Percentiles rank a stretch among this genome's conserved stretches.
Conservation (phyloP, 2,113 vertebrate species). For the Sceloporus tristichus region DNA sequence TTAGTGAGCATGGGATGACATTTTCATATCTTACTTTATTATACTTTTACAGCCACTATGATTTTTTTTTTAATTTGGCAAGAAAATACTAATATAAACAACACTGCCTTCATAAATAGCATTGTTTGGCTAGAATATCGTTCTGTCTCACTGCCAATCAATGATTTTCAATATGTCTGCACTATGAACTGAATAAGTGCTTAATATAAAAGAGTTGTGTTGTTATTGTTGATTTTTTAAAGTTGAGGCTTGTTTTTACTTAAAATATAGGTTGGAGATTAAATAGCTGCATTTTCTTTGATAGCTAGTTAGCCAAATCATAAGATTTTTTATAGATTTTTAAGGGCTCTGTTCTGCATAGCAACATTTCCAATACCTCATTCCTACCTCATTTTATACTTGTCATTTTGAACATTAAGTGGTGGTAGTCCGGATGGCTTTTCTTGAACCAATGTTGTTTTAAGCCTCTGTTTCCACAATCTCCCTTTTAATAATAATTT, state of each 20-base stretch:
- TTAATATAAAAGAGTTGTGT: background rate
- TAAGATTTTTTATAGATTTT: slow-evolving; percentile 26
- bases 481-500: background rate
- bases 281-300: slow-evolving; percentile 23
- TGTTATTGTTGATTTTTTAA: background rate
- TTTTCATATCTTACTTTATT: background rate
- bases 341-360: slow-evolving; percentile 40
- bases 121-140: background rate
- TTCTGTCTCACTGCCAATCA: background rate
- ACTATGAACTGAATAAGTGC: background rate
- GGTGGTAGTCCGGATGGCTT: slow-evolving; percentile 62
- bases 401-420: slow-evolving; percentile 44
- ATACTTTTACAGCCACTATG: background rate
- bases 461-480: slow-evolving; percentile 17
- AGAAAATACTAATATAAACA: background rate
- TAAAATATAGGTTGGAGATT: too few relatives aligned
- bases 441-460: slow-evolving; percentile 51
- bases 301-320: slow-evolving; percentile 45
- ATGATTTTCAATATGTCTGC: slow-evolving; percentile 39
- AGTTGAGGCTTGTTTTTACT: background rate
- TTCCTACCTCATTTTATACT: slow-evolving; percentile 42
- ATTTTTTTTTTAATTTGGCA: slow-evolving; percentile 19
- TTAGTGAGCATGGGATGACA: background rate
- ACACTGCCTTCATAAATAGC: background rate
- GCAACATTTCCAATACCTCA: slow-evolving; percentile 46